These are phyloP conservation scores for Prochilodus magdalenae DNA, from an alignment of 2,113 vertebrate genomes.

Conservation along the genomic window DNA sequence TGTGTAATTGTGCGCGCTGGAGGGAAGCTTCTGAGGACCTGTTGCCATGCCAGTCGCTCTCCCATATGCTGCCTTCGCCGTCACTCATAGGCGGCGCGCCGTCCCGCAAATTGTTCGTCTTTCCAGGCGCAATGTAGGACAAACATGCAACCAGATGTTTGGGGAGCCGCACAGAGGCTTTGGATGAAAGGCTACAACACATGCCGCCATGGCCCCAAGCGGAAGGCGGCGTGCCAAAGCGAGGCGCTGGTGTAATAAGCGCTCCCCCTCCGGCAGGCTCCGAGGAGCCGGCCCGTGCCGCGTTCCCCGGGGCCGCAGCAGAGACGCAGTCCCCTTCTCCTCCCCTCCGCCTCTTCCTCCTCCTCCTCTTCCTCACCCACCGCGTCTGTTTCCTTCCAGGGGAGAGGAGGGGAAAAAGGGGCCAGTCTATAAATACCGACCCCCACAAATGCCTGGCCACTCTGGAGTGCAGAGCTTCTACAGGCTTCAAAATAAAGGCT, in stretches of 20 bases:
- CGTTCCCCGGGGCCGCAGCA: slow-evolving; percentile 41
- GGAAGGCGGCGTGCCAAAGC: slow-evolving; percentile 37
- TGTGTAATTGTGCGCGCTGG: slow-evolving; percentile 21
- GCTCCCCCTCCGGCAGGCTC: slow-evolving; percentile 44
- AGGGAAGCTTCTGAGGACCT: slow-evolving; percentile 32
- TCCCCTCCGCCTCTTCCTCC: neutral
- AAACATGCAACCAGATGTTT: slow-evolving; percentile 57
- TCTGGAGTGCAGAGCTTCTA: neutral
- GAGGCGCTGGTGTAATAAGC: slow-evolving; percentile 53
- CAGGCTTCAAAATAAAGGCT: neutral
- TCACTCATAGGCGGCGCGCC: slow-evolving; percentile 42
- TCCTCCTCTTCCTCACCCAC: neutral
- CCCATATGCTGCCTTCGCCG: slow-evolving; percentile 46
- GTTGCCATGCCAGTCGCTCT: slow-evolving; percentile 30
- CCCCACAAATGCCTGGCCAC: slow-evolving; percentile 31
- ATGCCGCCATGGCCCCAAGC: slow-evolving; percentile 39
- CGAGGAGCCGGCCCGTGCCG: slow-evolving; percentile 31
- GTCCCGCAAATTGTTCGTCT: slow-evolving; percentile 50
- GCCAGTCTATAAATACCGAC: slow-evolving; percentile 51
- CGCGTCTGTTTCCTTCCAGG: slow-evolving; percentile 9
- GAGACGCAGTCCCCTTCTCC: neutral
- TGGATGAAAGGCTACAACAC: slow-evolving; percentile 54
- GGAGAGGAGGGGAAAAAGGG: neutral
- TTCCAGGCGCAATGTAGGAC: slow-evolving; percentile 47
- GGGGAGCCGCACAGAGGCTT: slow-evolving; percentile 43